These are phyloP conservation scores for Patella depressa DNA, from an alignment of 2,888 invertebrate species.

Conservation along the genomic window DNA sequence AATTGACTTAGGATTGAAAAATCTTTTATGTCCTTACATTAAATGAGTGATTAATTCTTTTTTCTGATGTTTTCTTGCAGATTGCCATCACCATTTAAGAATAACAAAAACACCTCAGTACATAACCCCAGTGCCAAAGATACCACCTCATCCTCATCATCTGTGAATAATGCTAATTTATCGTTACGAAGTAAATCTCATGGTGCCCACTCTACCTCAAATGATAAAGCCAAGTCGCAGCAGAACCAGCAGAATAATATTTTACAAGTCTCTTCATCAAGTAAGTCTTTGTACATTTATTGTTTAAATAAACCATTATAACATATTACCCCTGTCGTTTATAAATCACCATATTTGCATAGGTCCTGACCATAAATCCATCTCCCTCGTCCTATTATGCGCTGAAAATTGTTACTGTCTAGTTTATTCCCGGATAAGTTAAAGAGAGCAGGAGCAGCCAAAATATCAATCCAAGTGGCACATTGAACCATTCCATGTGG, in stretches of 20 bases:
- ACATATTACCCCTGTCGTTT: too few relatives aligned
- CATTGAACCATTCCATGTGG: too few relatives aligned
- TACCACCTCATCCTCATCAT: constrained; percentile 9
- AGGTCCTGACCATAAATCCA: too few relatives aligned
- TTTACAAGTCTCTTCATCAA: constrained; percentile 11
- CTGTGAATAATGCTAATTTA: constrained; percentile 5
- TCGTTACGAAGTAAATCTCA: constrained; percentile 33
- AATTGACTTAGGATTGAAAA: too few relatives aligned
- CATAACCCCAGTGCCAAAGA: constrained; percentile 56
- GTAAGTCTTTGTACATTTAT: background rate
- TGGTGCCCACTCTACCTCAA: constrained; percentile 35
- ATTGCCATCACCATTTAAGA: constrained; percentile 59
- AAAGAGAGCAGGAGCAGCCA: too few relatives aligned
- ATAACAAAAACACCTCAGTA: constrained; percentile 51
- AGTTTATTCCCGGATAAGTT: too few relatives aligned
- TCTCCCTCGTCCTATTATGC: too few relatives aligned
- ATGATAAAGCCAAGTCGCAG: constrained; percentile 46
- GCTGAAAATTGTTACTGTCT: too few relatives aligned
- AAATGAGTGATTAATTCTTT: background rate
- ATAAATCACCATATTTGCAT: too few relatives aligned
- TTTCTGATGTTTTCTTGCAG: constrained; percentile 41
- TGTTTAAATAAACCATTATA: too few relatives aligned
- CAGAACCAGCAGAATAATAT: constrained; percentile 53
- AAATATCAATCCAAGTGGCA: too few relatives aligned
- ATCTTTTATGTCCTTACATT: too few relatives aligned